These are phyloP conservation scores for Ganaspis brasiliensis DNA, from an alignment of 2,888 invertebrate genomes.

Conservation along the genomic window DNA sequence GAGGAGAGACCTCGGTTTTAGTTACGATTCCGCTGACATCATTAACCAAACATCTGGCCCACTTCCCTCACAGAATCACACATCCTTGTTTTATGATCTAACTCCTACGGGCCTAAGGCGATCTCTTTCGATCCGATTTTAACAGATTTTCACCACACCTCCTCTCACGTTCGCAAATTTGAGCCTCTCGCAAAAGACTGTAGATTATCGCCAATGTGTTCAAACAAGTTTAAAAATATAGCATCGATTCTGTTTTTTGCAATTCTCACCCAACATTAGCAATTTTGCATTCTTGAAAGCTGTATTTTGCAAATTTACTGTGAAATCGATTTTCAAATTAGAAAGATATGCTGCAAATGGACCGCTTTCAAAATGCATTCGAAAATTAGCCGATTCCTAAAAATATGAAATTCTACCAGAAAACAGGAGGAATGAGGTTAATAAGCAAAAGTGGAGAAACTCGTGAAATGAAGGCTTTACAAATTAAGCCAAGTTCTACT, in stretches of 20 bases:
- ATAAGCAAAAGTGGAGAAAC: slow-evolving; percentile 27
- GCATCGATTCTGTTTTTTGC: too few relatives aligned
- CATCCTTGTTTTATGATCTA: slow-evolving; percentile 60
- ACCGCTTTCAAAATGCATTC: too few relatives aligned
- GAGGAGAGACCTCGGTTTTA: slow-evolving; percentile 71
- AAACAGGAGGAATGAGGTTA: not conserved
- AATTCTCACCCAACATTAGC: too few relatives aligned
- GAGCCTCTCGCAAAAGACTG: not conserved
- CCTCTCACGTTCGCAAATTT: slow-evolving; percentile 54
- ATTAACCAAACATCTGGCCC: slow-evolving; percentile 80
- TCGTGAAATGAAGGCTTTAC: slow-evolving; percentile 28
- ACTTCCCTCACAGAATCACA: slow-evolving; percentile 60
- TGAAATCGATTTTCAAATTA: too few relatives aligned
- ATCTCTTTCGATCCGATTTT: slow-evolving; percentile 62
- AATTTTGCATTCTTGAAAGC: too few relatives aligned
- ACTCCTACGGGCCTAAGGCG: slow-evolving; percentile 18
- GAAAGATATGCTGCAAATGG: not conserved
- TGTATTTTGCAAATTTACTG: too few relatives aligned
- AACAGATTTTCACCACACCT: slow-evolving; percentile 41
- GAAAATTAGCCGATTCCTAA: not conserved
- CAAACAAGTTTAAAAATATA: slow-evolving; percentile 1
- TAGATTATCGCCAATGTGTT: slow-evolving; percentile 2
- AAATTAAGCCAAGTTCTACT: slow-evolving; percentile 34
- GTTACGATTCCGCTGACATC: slow-evolving; percentile 81
- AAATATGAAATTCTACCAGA: not conserved